These are phyloP conservation scores for Bombus waltoni DNA, from an alignment of 1,140 invertebrate genomes.

Conservation along the genomic window DNA sequence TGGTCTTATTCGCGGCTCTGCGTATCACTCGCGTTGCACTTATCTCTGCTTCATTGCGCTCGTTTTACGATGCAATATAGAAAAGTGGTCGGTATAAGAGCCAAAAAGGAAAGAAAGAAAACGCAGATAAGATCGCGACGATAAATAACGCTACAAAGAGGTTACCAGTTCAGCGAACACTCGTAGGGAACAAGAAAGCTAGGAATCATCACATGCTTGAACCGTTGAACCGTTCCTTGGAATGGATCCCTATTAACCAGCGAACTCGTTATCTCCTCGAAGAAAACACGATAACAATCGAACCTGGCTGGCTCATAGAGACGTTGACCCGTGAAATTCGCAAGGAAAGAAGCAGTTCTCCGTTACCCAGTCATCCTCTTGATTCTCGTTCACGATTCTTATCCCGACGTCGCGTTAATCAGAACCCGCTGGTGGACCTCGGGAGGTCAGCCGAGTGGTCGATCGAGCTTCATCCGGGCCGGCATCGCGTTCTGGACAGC, in stretches of 20 bases:
- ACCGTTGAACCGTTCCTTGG: neutral
- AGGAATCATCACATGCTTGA: neutral
- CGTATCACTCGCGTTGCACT: no score
- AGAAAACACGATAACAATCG: constrained; percentile 10
- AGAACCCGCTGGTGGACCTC: no score
- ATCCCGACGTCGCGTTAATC: constrained; percentile 19
- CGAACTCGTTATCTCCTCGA: neutral
- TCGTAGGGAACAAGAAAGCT: neutral
- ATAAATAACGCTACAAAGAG: neutral
- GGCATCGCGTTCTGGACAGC: neutral
- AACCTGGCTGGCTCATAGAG: neutral
- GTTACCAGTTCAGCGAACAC: neutral
- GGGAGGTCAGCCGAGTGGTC: neutral
- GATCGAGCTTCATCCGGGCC: neutral
- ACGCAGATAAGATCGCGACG: neutral
- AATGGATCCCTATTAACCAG: neutral
- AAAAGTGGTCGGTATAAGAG: neutral
- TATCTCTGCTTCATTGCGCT: neutral
- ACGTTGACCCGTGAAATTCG: constrained; percentile 8
- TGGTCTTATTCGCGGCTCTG: neutral
- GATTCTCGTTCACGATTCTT: constrained; percentile 8
- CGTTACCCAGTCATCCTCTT: neutral
- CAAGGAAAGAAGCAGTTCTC: neutral
- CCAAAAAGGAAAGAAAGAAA: neutral
- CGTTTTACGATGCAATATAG: neutral